Conservation (phyloP, 2,888 invertebrate genomes). For the Ophioninae sp. region DNA sequence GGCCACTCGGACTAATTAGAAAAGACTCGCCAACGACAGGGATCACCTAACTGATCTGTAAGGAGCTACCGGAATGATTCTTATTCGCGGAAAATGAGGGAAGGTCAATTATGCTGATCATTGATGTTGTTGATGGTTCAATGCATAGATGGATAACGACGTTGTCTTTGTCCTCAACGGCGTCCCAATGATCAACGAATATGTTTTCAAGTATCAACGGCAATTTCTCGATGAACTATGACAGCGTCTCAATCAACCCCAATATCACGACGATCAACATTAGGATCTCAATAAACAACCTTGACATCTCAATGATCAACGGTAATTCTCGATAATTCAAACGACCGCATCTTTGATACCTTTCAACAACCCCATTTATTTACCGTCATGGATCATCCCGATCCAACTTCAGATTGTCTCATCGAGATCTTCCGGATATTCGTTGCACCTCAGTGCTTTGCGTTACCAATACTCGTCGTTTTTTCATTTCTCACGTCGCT, state of each 20-base stretch:
- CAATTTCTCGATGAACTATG: neutral
- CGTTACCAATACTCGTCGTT: neutral
- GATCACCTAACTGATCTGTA: neutral
- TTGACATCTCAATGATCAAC: neutral
- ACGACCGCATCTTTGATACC: neutral
- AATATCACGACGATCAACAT: no score
- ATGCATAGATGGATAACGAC: neutral
- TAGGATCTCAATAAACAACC: no score
- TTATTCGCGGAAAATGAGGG: neutral
- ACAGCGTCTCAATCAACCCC: neutral
- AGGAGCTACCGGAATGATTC: neutral
- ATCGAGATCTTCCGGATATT: slow-evolving; percentile 21
- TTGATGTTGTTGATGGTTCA: neutral
- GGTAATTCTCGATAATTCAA: neutral
- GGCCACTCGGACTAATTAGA: neutral
- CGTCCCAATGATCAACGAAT: neutral
- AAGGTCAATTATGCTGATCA: neutral
- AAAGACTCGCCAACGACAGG: neutral
- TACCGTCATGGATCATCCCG: neutral
- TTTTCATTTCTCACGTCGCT: neutral
- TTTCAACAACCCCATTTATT: neutral
- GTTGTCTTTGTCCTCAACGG: neutral
- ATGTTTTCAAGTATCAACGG: neutral
- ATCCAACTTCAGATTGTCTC: neutral
- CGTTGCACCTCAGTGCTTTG: neutral